A percentile compares a stretch with the other conserved stretches of the same genome.
phyloP scores from a whole-genome alignment of 1,140 invertebrate genomes.

The Cyclina sinensis region DNA sequence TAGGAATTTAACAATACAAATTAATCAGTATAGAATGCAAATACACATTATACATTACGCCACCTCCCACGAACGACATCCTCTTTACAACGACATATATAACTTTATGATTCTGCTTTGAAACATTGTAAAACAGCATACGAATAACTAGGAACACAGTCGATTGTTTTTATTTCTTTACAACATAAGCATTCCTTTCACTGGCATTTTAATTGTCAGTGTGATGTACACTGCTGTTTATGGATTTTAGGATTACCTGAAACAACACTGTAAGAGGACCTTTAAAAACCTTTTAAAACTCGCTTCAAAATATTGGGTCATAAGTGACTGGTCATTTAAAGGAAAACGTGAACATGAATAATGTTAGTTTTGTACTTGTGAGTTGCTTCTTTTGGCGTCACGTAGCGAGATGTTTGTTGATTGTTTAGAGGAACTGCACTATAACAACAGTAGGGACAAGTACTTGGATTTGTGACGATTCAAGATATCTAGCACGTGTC shows the following conservation, averaged over 20 bases:
- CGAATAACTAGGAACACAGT: too few species aligned
- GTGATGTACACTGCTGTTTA: too few species aligned
- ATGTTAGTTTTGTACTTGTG: constrained; percentile 77
- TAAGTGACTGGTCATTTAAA: constrained; percentile 40
- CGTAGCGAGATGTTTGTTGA: constrained; percentile 36
- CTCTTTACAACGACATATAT: too few species aligned
- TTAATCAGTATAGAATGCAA: too few species aligned
- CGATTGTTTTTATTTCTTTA: too few species aligned
- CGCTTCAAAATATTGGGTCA: constrained; percentile 67
- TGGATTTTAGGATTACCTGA: constrained; percentile 16
- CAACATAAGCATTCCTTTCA: too few species aligned
- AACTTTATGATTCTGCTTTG: too few species aligned
- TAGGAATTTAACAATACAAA: too few species aligned
- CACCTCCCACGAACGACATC: too few species aligned
- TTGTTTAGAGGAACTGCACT: constrained; percentile 14
- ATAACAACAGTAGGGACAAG: background rate
- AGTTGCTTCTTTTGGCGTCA: background rate
- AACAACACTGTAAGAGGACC: background rate
- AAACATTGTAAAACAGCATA: too few species aligned
- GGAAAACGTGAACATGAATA: constrained; percentile 72
- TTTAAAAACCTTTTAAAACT: constrained; percentile 6
- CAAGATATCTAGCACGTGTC: background rate
- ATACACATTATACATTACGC: too few species aligned
- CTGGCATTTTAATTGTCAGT: too few species aligned
- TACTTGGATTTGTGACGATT: background rate